Conservation (phyloP, 2,113 vertebrate genomes). For the Grallaria varia region DNA sequence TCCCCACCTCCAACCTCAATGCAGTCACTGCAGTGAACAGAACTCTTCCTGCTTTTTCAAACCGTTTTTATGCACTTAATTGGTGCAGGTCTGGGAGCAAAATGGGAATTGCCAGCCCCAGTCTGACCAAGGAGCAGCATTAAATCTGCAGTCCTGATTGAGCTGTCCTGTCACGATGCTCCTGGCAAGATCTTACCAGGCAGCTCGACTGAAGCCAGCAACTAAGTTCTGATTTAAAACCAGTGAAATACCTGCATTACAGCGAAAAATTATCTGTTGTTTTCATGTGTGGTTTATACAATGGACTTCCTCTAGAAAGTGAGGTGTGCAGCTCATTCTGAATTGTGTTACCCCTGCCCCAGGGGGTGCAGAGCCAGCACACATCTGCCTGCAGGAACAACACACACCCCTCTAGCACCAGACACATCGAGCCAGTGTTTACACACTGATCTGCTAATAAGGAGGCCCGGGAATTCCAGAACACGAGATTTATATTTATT, state of each 20-base stretch:
- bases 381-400: not conserved
- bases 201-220: not conserved
- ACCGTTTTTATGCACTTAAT: not conserved
- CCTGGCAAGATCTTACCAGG: not conserved
- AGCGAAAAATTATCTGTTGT: not conserved
- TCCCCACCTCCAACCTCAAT: not conserved
- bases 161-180: not conserved
- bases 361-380: not conserved
- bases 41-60: not conserved
- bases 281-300: not conserved
- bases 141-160: not conserved
- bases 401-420: slow-evolving; percentile 15
- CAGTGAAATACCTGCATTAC: not conserved
- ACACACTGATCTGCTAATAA: slow-evolving; percentile 38
- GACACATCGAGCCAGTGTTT: slow-evolving; percentile 39
- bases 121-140: not conserved
- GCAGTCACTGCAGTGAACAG: not conserved
- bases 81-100: not conserved
- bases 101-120: not conserved
- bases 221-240: not conserved
- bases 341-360: not conserved
- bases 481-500: not conserved
- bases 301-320: not conserved
- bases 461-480: slow-evolving; percentile 48
- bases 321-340: not conserved